Percentiles rank a stretch among this genome's conserved stretches.
These are phyloP conservation scores for Strigamia crassipes DNA, from an alignment of 2,888 invertebrate species.

Conservation along the genomic window DNA sequence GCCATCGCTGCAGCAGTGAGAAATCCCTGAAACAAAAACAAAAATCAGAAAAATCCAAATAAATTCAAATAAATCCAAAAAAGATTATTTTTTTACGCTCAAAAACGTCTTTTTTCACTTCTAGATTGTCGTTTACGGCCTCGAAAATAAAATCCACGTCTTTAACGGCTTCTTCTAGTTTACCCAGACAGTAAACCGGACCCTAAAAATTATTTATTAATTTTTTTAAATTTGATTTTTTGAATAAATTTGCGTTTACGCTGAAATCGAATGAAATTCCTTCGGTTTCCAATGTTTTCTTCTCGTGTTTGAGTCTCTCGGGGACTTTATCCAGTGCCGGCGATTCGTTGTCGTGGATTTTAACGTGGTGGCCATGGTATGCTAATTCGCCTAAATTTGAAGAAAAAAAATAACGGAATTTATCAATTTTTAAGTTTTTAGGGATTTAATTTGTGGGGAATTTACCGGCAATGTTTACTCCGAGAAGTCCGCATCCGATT, in stretches of 20 bases:
- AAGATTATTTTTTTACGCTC: constrained; percentile 54
- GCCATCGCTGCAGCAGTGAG: constrained; percentile 55
- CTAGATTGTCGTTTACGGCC: constrained; percentile 59
- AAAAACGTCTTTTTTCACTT: constrained; percentile 59
- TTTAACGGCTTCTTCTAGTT: constrained; percentile 60
- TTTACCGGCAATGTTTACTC: constrained; percentile 60
- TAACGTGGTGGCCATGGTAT: constrained; percentile 61
- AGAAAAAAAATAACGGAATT: constrained; percentile 18
- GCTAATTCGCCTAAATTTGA: constrained; percentile 60
- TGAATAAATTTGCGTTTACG: too few species aligned
- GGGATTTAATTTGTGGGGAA: background rate
- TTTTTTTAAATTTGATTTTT: too few species aligned
- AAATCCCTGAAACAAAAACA: constrained; percentile 50
- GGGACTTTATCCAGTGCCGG: constrained; percentile 57
- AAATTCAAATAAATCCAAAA: background rate
- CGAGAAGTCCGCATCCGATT: constrained; percentile 60
- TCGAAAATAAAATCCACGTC: constrained; percentile 61
- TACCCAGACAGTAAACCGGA: constrained; percentile 59
- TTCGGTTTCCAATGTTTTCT: background rate
- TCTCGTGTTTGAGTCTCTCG: constrained; percentile 49
- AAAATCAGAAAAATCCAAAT: background rate
- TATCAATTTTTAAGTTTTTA: background rate
- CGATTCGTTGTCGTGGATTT: constrained; percentile 58
- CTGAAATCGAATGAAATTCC: background rate
- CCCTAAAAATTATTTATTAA: too few species aligned